Conservation (phyloP, 37 sponge, comb jelly and placozoan genomes). For the Mnemiopsis leidyi region DNA sequence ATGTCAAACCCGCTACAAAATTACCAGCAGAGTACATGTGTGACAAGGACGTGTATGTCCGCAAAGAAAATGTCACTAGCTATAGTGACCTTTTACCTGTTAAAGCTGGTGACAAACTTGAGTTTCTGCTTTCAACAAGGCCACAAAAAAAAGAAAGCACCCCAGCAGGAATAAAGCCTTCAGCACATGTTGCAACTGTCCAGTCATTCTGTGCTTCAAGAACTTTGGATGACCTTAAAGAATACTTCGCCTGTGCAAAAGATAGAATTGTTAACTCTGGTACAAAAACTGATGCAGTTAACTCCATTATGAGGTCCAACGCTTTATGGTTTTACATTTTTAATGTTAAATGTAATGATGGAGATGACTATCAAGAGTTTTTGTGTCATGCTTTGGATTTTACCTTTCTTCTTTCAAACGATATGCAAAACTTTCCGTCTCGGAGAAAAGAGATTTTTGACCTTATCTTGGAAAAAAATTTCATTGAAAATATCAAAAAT, state of each 20-base stretch:
- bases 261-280: background rate
- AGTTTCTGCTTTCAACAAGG: background rate
- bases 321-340: slow-evolving; percentile 47
- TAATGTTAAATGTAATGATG: background rate
- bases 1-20: background rate
- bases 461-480: background rate
- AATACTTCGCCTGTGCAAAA: background rate
- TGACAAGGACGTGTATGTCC: background rate
- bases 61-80: background rate
- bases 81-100: background rate
- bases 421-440: slow-evolving; percentile 10
- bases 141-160: background rate
- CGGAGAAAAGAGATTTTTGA: background rate
- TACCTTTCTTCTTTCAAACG: background rate
- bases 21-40: background rate
- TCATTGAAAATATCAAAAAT: background rate
- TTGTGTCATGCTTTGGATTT: background rate
- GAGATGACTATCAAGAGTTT: background rate
- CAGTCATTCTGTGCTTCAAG: background rate
- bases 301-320: slow-evolving; percentile 8
- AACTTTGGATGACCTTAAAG: background rate
- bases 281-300: background rate
- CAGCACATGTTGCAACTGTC: background rate
- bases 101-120: background rate
- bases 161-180: background rate